Evolutionary conservation across 1,140 invertebrate species (phyloP).

Genomic region (Drosophila azteca): DNA sequence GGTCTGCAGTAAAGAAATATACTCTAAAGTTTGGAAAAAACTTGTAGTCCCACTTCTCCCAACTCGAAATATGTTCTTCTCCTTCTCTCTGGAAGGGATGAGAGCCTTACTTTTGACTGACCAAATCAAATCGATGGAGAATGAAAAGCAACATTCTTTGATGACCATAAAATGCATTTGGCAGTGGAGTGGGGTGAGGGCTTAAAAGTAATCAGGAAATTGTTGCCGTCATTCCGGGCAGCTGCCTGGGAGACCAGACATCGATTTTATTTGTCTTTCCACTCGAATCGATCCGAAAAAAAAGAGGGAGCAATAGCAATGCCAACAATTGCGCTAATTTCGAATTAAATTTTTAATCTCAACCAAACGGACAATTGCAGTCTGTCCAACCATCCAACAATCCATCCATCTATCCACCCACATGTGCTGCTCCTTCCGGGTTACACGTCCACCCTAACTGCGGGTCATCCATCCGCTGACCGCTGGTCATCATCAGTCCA

Average conservation of each 20-base stretch:
- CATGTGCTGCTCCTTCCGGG: slow-evolving; percentile 40
- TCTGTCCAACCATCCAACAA: background rate
- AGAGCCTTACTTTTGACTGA: slow-evolving; percentile 10
- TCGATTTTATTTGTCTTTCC: slow-evolving; percentile 69
- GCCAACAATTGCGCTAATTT: slow-evolving; percentile 80
- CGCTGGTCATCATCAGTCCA: slow-evolving; percentile 48
- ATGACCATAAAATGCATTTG: slow-evolving; percentile 62
- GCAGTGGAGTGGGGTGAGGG: slow-evolving; percentile 13
- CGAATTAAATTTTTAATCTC: slow-evolving; percentile 82
- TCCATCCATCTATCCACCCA: slow-evolving; percentile 54
- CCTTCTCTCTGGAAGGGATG: too few species aligned
- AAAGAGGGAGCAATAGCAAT: slow-evolving; percentile 64
- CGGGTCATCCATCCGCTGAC: slow-evolving; percentile 59
- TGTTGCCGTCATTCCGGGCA: slow-evolving; percentile 65
- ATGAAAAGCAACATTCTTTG: slow-evolving; percentile 51
- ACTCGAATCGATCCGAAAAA: slow-evolving; percentile 32
- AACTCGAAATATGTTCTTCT: too few species aligned
- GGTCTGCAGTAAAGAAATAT: too few species aligned
- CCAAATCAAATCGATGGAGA: slow-evolving; percentile 31
- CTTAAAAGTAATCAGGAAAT: slow-evolving; percentile 76
- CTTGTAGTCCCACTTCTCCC: too few species aligned
- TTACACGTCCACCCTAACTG: slow-evolving; percentile 50
- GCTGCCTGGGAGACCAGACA: slow-evolving; percentile 29
- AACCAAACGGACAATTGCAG: slow-evolving; percentile 50
- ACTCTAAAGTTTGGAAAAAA: too few species aligned